Evolutionary conservation across 1,140 invertebrate species (phyloP).

Genomic region (Cyphomyrmex costatus): DNA sequence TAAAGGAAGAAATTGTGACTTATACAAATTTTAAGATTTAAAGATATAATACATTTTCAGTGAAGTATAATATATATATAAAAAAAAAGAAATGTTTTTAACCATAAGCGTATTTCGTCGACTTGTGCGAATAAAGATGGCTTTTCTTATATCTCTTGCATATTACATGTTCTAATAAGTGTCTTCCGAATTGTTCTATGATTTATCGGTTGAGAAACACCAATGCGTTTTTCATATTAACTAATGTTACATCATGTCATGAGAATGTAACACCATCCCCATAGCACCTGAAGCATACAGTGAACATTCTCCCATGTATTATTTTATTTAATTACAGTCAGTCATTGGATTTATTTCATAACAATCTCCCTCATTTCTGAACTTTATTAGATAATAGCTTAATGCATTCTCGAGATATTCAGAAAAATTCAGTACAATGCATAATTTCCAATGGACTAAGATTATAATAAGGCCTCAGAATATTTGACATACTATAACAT

Average conservation of each 20-base stretch:
- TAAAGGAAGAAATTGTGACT: conserved; percentile 50
- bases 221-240: conserved; percentile 73
- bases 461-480: conserved; percentile 83
- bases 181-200: conserved; percentile 51
- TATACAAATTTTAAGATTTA: conserved; percentile 33
- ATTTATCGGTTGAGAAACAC: conserved; percentile 78
- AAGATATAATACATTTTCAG: conserved; percentile 54
- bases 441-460: conserved; percentile 76
- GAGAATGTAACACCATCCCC: conserved; percentile 75
- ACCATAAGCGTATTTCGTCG: conserved; percentile 60
- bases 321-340: conserved; percentile 81
- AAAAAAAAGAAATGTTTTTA: conserved; percentile 36
- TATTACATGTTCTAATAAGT: conserved; percentile 47
- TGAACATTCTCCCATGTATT: conserved; percentile 83
- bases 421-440: conserved; percentile 75
- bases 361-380: conserved; percentile 80
- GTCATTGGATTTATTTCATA: conserved; percentile 83
- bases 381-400: conserved; percentile 71
- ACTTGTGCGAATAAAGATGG: conserved; percentile 74
- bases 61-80: conserved; percentile 21
- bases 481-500: conserved; percentile 75
- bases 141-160: conserved; percentile 40
- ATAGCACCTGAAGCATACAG: conserved; percentile 83
- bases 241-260: conserved; percentile 77
- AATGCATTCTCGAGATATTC: conserved; percentile 73